phyloP scores from a whole-genome alignment of 2,888 invertebrate genomes.

The Acanthosepion lycidas region DNA sequence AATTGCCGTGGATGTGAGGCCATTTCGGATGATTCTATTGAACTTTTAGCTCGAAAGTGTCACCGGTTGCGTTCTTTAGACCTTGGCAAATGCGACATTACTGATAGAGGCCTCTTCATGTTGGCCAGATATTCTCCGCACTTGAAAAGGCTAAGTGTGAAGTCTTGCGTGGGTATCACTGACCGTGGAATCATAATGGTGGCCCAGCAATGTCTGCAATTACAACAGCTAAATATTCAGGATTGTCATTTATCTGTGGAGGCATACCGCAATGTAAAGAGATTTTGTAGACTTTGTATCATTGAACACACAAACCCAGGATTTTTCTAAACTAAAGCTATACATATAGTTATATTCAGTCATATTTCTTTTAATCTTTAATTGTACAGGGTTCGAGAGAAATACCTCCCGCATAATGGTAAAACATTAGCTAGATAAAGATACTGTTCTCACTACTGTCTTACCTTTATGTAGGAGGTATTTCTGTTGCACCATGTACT shows the following conservation, averaged over 20 bases:
- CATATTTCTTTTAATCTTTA: background rate
- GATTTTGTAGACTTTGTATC: conserved; percentile 92
- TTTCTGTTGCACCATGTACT: background rate
- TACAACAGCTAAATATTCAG: conserved; percentile 93
- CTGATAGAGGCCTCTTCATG: conserved; percentile 89
- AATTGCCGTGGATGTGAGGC: conserved; percentile 95
- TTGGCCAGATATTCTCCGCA: conserved; percentile 86
- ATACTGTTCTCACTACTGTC: too few relatives aligned
- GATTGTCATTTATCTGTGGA: conserved; percentile 92
- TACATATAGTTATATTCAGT: background rate
- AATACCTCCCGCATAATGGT: too few relatives aligned
- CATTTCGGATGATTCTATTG: conserved; percentile 92
- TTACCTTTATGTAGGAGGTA: too few relatives aligned
- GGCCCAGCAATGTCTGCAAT: conserved; percentile 90
- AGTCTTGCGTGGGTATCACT: conserved; percentile 92
- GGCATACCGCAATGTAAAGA: conserved; percentile 92
- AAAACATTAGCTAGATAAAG: too few relatives aligned
- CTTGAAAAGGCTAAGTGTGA: conserved; percentile 89
- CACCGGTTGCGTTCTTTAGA: conserved; percentile 89
- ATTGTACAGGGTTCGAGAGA: too few relatives aligned
- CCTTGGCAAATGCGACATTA: conserved; percentile 94
- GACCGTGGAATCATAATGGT: conserved; percentile 90
- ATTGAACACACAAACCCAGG: conserved; percentile 97
- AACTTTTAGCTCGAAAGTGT: conserved; percentile 88
- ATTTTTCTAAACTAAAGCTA: conserved; percentile 78